Evolutionary conservation across 2,888 invertebrate genomes (phyloP).

Genomic region (Cryptocephalus moraei): DNA sequence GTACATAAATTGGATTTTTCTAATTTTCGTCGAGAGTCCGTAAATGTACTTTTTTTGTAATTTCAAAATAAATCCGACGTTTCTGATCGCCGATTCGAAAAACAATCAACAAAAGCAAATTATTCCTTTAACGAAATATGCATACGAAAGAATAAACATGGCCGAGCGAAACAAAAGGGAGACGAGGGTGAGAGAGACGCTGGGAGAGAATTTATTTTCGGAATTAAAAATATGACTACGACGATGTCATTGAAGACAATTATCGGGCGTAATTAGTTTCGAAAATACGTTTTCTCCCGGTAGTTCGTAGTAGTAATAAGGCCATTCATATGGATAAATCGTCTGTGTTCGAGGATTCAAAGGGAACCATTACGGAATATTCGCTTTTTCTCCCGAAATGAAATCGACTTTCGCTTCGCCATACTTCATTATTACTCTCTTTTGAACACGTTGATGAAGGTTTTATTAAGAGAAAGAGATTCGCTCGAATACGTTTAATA

Average conservation of each 20-base stretch:
- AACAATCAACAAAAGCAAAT: too few relatives aligned
- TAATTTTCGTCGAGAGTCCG: too few relatives aligned
- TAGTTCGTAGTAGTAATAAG: slow-evolving; percentile 5
- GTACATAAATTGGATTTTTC: too few relatives aligned
- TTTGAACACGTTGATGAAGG: background rate
- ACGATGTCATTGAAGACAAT: slow-evolving; percentile 5
- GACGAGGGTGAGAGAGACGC: too few relatives aligned
- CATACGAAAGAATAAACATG: too few relatives aligned
- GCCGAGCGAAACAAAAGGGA: too few relatives aligned
- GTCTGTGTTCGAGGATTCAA: background rate
- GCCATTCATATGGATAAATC: slow-evolving; percentile 5
- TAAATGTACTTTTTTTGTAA: too few relatives aligned
- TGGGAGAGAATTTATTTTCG: background rate
- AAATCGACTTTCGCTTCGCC: background rate
- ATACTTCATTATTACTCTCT: background rate
- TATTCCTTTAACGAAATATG: too few relatives aligned
- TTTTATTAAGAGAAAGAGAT: too few relatives aligned
- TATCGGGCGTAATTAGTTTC: slow-evolving; percentile 14
- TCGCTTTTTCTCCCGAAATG: background rate
- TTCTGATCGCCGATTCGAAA: too few relatives aligned
- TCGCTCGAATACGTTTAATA: too few relatives aligned
- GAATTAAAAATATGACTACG: slow-evolving; percentile 10
- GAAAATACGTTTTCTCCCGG: slow-evolving; percentile 9
- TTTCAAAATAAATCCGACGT: too few relatives aligned
- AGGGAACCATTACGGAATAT: background rate